Evolutionary conservation across 2,797 vertebrate genomes (phyloP).

Genomic region (Melopsittacus undulatus): DNA sequence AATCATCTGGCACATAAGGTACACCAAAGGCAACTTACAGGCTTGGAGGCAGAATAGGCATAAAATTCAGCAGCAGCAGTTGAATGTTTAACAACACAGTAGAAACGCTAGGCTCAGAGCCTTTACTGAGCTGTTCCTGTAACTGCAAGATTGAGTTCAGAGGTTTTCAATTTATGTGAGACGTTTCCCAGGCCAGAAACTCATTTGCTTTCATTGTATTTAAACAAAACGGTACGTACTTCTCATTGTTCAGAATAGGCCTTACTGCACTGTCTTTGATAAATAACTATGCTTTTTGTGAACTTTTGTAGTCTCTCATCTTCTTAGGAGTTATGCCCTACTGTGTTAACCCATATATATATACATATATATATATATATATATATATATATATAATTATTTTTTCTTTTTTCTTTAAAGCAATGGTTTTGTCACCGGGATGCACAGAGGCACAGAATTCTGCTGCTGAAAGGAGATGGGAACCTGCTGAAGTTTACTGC

Average conservation of each 20-base stretch:
- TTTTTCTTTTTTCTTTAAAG: background rate
- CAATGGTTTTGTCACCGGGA: background rate
- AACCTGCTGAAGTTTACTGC: background rate
- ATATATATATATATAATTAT: background rate
- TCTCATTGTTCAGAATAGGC: background rate
- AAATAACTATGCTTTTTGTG: background rate
- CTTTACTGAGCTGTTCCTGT: background rate
- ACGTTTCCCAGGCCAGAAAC: background rate
- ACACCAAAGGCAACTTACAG: background rate
- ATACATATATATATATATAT: background rate
- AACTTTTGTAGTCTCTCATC: background rate
- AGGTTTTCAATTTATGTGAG: background rate
- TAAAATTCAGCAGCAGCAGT: background rate
- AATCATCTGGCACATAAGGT: background rate
- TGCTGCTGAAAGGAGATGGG: background rate
- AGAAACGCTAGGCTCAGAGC: background rate
- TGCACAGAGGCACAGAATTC: background rate
- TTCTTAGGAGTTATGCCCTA: background rate
- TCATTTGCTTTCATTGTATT: background rate
- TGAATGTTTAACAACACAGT: background rate
- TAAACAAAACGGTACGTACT: background rate
- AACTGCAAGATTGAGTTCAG: background rate
- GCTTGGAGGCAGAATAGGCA: background rate
- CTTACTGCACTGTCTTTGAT: background rate
- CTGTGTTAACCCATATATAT: background rate